Evolutionary conservation across 2,797 vertebrate genomes (phyloP), one percentile per base, ranked within the genome.

Genomic region (Remorina albescens): DNA sequence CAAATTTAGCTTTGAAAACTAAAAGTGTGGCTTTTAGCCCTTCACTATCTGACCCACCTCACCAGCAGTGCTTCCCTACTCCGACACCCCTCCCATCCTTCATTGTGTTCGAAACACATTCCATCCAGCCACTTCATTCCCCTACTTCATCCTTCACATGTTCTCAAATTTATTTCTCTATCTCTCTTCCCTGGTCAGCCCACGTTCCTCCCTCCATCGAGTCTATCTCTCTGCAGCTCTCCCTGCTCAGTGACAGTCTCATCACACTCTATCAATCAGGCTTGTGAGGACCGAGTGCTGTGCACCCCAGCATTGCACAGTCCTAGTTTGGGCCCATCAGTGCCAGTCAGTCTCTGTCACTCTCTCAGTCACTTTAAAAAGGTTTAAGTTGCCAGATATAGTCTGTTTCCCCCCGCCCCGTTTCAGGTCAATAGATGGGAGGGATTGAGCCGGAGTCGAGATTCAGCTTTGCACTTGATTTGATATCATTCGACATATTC

Each of bases 201-300:
- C 80, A 57, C 81, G 66, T 73, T 75, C 82, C 84, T 83, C 80
- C 79, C 80, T 73, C 82, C 87, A 83, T 85, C 89, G 23, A 8
- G 72, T 73, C 87, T 87, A 88, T 89, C 83, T 90, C 86, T 68
- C 73, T 9, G 62, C 86, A 59, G 65, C 85, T 89, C 86, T 76
- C 88, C 89, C 77, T 87, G 86, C 91, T 88, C 88, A 46, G 88
- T 93, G 93, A 93, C 93, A 92, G 93, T 92, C 93, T 93, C 93
- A 93, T 93, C 92, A 93, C 92, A 89, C 91, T 93, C 92, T 89
- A 94, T 93, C 93, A 93, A 94, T 93, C 92, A 94, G 91, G 82
- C 89, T 92, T 88, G 86, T 88, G 87, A 87, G 83, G 85, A 81
- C 80, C 15, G 71, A 82, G 77, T 49, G 53, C 88, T 50, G 74